Evolutionary conservation across 2,113 vertebrate genomes (phyloP).

Genomic region (Pachyramphus minor): DNA sequence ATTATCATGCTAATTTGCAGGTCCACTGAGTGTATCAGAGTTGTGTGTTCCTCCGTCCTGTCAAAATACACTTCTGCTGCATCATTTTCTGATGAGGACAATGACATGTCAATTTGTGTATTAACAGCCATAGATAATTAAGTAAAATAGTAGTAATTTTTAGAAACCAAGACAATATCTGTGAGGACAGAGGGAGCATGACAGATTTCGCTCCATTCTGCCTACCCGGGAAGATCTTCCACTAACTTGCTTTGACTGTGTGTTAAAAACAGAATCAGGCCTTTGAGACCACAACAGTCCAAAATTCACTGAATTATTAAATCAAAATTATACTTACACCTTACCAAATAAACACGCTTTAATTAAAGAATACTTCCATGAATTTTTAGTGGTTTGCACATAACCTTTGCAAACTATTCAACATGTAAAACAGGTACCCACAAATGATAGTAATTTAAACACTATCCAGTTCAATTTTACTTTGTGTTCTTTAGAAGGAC

Average conservation of each 20-base stretch:
- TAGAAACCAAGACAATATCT: not conserved
- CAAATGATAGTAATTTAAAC: not conserved
- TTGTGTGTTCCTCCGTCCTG: not conserved
- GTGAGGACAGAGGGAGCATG: not conserved
- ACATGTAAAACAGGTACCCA: not conserved
- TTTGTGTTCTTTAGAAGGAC: not conserved
- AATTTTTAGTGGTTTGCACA: not conserved
- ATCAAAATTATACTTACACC: not conserved
- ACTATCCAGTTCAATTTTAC: not conserved
- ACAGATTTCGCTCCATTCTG: not conserved
- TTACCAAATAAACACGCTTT: not conserved
- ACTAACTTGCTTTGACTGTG: not conserved
- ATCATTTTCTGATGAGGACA: not conserved
- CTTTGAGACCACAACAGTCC: not conserved
- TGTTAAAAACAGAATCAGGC: not conserved
- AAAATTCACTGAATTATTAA: not conserved
- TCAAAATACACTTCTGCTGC: not conserved
- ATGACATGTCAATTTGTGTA: not conserved
- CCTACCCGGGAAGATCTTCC: not conserved
- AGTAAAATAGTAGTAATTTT: not conserved
- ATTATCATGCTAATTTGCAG: constrained; percentile 35
- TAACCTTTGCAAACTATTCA: constrained; percentile 7
- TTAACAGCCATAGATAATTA: not conserved
- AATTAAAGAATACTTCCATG: not conserved
- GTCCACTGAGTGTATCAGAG: not conserved